Evolutionary conservation across 2,888 invertebrate genomes (phyloP).

Genomic region (Cybosia mesomella): DNA sequence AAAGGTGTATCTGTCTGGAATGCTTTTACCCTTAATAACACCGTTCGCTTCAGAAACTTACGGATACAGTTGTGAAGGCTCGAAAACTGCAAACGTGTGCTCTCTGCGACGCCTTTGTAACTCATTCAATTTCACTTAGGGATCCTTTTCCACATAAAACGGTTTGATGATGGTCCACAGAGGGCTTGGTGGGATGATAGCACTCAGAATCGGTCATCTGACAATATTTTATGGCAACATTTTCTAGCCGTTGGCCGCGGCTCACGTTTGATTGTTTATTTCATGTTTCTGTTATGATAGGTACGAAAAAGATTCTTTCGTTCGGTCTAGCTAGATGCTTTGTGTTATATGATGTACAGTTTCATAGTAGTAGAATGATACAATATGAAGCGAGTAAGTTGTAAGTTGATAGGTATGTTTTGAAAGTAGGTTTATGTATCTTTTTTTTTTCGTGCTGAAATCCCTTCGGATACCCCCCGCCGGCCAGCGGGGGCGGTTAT

Average conservation of each 20-base stretch:
- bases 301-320: not conserved
- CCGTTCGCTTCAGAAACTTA: not conserved
- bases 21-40: not conserved
- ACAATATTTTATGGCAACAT: slow-evolving; percentile 1
- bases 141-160: slow-evolving; percentile 16
- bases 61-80: slow-evolving; percentile 6
- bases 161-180: slow-evolving; percentile 14
- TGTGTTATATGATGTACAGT: not conserved
- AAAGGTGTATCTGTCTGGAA: not conserved
- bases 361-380: not conserved
- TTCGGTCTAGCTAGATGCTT: not conserved
- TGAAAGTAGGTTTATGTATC: too few relatives aligned
- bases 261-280: not conserved
- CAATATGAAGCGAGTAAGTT: too few relatives aligned
- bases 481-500: too few relatives aligned
- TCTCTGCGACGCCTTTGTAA: slow-evolving; percentile 7
- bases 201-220: slow-evolving; percentile 9
- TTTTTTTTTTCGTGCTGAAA: too few relatives aligned
- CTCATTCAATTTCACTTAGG: slow-evolving; percentile 23
- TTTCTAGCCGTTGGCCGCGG: not conserved
- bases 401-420: too few relatives aligned
- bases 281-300: not conserved
- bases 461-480: too few relatives aligned
- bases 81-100: slow-evolving; percentile 12
- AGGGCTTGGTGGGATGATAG: slow-evolving; percentile 3